A percentile compares a stretch with the other conserved stretches of the same genome.
Evolutionary conservation across 2,888 invertebrate genomes (phyloP).

Genomic region (Drosophila heteroneura): DNA sequence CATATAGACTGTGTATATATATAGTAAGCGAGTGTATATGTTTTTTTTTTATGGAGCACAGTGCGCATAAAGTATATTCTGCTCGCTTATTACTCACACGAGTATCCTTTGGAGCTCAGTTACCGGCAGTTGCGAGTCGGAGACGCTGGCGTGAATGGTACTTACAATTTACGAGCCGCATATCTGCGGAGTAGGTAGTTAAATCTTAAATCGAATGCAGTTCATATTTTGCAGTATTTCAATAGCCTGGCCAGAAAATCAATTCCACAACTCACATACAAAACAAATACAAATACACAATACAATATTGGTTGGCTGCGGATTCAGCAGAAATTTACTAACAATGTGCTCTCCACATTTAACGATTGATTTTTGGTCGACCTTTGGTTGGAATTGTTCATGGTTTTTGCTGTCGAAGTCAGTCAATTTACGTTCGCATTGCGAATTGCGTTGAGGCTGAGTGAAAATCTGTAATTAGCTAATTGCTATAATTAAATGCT

Average conservation of each 20-base stretch:
- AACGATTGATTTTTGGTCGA: slow-evolving; percentile 65
- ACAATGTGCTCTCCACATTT: slow-evolving; percentile 30
- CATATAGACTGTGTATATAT: slow-evolving; percentile 8
- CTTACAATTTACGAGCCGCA: slow-evolving; percentile 55
- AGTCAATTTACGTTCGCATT: slow-evolving; percentile 44
- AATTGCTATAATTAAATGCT: slow-evolving; percentile 82
- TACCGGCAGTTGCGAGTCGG: slow-evolving; percentile 35
- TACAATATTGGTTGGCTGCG: slow-evolving; percentile 30
- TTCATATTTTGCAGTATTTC: slow-evolving; percentile 47
- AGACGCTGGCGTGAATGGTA: slow-evolving; percentile 38
- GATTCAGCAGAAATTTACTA: slow-evolving; percentile 45
- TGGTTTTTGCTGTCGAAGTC: slow-evolving; percentile 26
- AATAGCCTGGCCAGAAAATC: slow-evolving; percentile 31
- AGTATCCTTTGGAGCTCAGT: slow-evolving; percentile 49
- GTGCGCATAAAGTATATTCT: slow-evolving; percentile 52
- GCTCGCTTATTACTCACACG: slow-evolving; percentile 57
- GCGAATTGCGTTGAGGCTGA: slow-evolving; percentile 48
- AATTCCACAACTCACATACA: slow-evolving; percentile 22
- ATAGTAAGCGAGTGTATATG: neutral
- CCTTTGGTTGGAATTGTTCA: slow-evolving; percentile 11
- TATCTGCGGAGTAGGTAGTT: slow-evolving; percentile 11
- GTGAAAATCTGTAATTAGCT: slow-evolving; percentile 80
- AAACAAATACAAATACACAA: slow-evolving; percentile 18
- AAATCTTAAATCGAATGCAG: slow-evolving; percentile 42
- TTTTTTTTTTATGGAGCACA: slow-evolving; percentile 21